Base-by-base conservation (phyloP, 2,888 invertebrate species). In the Nomada fabriciana region DNA sequence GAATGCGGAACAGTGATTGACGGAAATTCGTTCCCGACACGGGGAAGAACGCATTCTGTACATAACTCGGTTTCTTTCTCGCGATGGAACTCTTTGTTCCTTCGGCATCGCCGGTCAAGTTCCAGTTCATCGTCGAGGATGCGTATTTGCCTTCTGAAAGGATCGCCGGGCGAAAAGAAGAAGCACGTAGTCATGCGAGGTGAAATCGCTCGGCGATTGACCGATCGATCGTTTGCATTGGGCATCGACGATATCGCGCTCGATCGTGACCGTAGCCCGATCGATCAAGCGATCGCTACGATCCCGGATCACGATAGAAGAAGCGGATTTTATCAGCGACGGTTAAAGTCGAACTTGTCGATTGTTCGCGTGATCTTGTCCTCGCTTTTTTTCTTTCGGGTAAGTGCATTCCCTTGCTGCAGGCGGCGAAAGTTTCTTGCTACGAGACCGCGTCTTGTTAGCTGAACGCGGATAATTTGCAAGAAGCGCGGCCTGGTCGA, bases 1-100 rank as follows among this genome's bases (percentile, higher is more conserved):
- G 91, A 91, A 92, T 89, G 90, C 90, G 90, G 90, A 90, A 90
- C 91, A 84, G 84, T 86, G 88, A 90, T 81, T 90, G 91, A 91
- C 89, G 90, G 90, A 89, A 90, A 90, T 89, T 90, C 84, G 86
- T 78, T 82, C 75, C 83, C 64, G 86, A 81, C 83, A 74, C 76
- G 59, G 43, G 10, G 13, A 60, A 36, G 18, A 53, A 60, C 52
- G 36, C 50, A 15, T 23, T 20, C n/a, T 47, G 11, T 5, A 20
- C 11, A n/a, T 70, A 59, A 23, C 69, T 29, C 50, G 15, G 7
- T 29, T n/a, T 47, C 50, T 42, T 74, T 47, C n/a, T 4, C 42
- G 20, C 25, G 29, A 47, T 10, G 47, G 47, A 63, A 47, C 55
- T 55, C 55, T 53, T 47, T 68, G 47, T 23, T 70, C 23, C 64